Base-by-base conservation (phyloP, 2,888 invertebrate genomes). In the Orchesellides sinensis region DNA sequence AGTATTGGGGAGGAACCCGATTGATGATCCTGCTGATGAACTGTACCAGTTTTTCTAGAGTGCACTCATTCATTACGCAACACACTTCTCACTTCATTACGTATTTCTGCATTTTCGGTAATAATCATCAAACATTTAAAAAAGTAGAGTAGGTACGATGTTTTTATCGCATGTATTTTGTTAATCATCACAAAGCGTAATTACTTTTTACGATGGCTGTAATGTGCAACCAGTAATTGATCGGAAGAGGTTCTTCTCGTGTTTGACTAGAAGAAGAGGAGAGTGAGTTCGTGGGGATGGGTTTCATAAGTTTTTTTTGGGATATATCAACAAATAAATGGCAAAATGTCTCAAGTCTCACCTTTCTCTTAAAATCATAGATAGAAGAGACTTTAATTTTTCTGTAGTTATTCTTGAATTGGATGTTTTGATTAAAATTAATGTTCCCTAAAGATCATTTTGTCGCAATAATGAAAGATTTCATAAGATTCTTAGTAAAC, bases 251-350 rank as follows among this genome's bases (percentile, higher is more conserved):
- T n/a, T 8, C 10, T 45, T 10, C 19, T 49, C 19, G 12, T 27
- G 49, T 68, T 40, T 40, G 68, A 21, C n/a, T n/a, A n/a, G n/a
- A n/a, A n/a, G n/a, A 52, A 17, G 52, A 32, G 6, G 14, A 23
- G 54, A 75, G 29, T 56, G 66, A 75, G 66, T 75, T 75, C 75
- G 56, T 75, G 75, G n/a, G n/a, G n/a, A n/a, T n/a, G n/a, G n/a
- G n/a, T n/a, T n/a, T n/a, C n/a, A n/a, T n/a, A n/a, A n/a, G n/a
- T n/a, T n/a, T n/a, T n/a, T n/a, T n/a, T n/a, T n/a, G n/a, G n/a
- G n/a, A n/a, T n/a, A n/a, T n/a, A n/a, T n/a, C n/a, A n/a, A n/a
- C n/a, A n/a, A n/a, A n/a, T n/a, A n/a, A n/a, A n/a, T n/a, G n/a
- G n/a, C n/a, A n/a, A n/a, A n/a, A n/a, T n/a, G n/a, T n/a, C n/a